These are phyloP conservation scores for Monopterus albus DNA, from an alignment of 2,113 vertebrate species.

Conservation along the genomic window DNA sequence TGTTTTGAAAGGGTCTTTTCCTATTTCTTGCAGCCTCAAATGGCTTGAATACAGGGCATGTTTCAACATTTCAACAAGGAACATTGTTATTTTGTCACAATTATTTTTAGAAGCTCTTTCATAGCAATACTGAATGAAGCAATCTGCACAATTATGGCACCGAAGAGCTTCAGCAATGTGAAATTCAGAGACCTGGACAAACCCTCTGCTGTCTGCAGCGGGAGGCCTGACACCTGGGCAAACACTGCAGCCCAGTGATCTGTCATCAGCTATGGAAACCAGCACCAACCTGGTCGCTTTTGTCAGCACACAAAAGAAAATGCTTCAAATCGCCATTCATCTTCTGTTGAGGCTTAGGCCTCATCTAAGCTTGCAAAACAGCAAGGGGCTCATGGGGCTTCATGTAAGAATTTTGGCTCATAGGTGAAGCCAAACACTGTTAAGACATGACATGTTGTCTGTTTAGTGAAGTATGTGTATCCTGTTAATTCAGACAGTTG, in stretches of 20 bases:
- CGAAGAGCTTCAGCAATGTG: slow-evolving; percentile 72
- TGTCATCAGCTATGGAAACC: slow-evolving; percentile 87
- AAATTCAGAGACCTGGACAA: slow-evolving; percentile 76
- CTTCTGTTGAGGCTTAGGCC: slow-evolving; percentile 78
- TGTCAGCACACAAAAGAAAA: slow-evolving; percentile 84
- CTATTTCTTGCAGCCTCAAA: slow-evolving; percentile 40
- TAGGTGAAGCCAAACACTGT: slow-evolving; percentile 74
- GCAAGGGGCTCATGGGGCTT: slow-evolving; percentile 77
- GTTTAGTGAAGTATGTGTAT: slow-evolving; percentile 79
- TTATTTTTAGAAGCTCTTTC: slow-evolving; percentile 77
- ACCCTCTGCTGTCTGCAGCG: slow-evolving; percentile 81
- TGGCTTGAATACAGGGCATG: slow-evolving; percentile 64
- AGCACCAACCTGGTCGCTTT: slow-evolving; percentile 83
- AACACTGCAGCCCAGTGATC: slow-evolving; percentile 85
- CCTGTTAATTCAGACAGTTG: slow-evolving; percentile 81
- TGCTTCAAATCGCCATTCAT: slow-evolving; percentile 84
- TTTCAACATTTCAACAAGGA: slow-evolving; percentile 59
- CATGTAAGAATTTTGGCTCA: slow-evolving; percentile 81
- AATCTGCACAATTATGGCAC: slow-evolving; percentile 77
- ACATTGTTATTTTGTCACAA: slow-evolving; percentile 64
- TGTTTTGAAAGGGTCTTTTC: slow-evolving; percentile 48
- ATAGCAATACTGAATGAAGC: slow-evolving; percentile 69
- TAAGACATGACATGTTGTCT: slow-evolving; percentile 82
- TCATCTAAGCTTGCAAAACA: slow-evolving; percentile 80
- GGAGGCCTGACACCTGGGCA: slow-evolving; percentile 87